Percentiles rank a stretch among this genome's conserved stretches.
Conservation (phyloP, 2,113 vertebrate species). For the Morone saxatilis region DNA sequence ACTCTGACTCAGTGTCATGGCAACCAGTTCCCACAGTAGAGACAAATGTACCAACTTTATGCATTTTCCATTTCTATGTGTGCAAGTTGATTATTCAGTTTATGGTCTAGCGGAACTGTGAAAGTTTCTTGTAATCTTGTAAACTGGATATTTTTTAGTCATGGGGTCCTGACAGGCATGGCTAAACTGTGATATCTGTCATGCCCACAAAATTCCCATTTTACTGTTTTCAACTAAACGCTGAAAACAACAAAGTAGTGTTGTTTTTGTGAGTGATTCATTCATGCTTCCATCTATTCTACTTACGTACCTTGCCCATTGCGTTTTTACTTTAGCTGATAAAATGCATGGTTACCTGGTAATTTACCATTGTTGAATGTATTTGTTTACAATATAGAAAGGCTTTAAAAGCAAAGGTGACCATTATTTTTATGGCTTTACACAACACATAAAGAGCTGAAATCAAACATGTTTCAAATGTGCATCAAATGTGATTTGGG, state of each 20-base stretch:
- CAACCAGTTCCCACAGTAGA: not conserved
- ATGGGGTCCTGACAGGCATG: not conserved
- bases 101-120: not conserved
- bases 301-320: not conserved
- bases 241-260: not conserved
- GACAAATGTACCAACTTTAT: not conserved
- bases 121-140: not conserved
- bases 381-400: not conserved
- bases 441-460: not conserved
- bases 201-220: not conserved
- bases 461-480: constrained; percentile 40
- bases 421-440: constrained; percentile 4
- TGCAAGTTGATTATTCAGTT: not conserved
- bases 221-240: not conserved
- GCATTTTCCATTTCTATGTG: not conserved
- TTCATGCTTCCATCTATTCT: not conserved
- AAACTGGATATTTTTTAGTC: not conserved
- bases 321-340: not conserved
- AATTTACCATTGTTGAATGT: constrained; percentile 3
- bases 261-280: not conserved
- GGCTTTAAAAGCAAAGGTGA: not conserved
- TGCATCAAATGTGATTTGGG: constrained; percentile 51
- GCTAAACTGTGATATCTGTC: not conserved
- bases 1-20: constrained; percentile 15
- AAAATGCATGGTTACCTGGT: not conserved